Evolutionary conservation across 2,888 invertebrate genomes (phyloP).

Genomic region (Clivina fossor): DNA sequence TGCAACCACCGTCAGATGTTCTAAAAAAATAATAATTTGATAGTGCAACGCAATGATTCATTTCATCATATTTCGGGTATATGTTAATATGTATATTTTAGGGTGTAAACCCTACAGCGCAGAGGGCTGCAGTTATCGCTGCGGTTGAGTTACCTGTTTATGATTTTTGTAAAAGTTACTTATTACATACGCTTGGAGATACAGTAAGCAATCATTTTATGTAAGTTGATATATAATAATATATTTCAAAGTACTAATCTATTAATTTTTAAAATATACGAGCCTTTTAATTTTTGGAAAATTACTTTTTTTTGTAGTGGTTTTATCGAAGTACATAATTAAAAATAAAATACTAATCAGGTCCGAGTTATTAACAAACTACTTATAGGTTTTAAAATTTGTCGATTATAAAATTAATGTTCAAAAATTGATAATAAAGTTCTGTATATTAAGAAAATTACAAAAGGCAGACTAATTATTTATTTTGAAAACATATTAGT

Average conservation of each 20-base stretch:
- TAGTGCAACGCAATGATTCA: too few species aligned
- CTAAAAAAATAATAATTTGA: too few species aligned
- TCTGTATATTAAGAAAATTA: too few species aligned
- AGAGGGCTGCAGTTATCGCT: conserved; percentile 90
- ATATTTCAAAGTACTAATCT: not conserved
- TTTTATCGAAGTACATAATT: not conserved
- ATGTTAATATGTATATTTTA: conserved; percentile 56
- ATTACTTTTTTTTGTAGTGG: not conserved
- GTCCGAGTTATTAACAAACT: conserved; percentile 1
- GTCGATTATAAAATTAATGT: not conserved
- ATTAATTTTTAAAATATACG: not conserved
- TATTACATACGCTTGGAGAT: conserved; percentile 74
- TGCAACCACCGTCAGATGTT: too few species aligned
- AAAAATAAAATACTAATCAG: not conserved
- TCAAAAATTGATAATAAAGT: too few species aligned
- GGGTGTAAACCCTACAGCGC: conserved; percentile 91
- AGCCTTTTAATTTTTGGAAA: not conserved
- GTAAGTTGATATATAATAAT: conserved; percentile 57
- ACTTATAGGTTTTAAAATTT: conserved; percentile 1
- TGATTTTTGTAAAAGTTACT: conserved; percentile 81
- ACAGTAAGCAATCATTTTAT: conserved; percentile 82
- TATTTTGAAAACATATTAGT: too few species aligned
- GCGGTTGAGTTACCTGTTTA: conserved; percentile 93
- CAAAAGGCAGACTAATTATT: too few species aligned
- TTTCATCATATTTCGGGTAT: too few species aligned